phyloP scores from a whole-genome alignment of 2,797 vertebrate genomes.

The Apogon hyalosoma region DNA sequence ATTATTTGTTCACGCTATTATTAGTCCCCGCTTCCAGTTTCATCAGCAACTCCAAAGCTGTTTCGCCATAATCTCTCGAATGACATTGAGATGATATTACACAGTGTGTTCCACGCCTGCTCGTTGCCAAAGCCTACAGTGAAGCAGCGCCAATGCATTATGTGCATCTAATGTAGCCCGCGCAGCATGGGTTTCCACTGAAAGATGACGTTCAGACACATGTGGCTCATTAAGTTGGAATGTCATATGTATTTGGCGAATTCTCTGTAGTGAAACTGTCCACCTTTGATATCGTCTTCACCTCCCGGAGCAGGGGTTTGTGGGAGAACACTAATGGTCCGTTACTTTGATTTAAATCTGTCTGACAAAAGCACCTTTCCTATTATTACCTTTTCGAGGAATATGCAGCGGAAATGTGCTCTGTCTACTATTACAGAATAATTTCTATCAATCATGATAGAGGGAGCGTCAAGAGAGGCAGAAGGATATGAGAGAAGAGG shows the following conservation, averaged over 20 bases:
- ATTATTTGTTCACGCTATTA: constrained; percentile 71
- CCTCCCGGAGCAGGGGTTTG: constrained; percentile 56
- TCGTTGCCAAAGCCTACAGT: constrained; percentile 34
- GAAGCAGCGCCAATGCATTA: constrained; percentile 56
- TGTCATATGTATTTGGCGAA: constrained; percentile 69
- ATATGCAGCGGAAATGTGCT: constrained; percentile 57
- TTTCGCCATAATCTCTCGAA: constrained; percentile 67
- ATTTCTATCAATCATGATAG: constrained; percentile 67
- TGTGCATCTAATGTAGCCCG: constrained; percentile 55
- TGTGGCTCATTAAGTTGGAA: constrained; percentile 74
- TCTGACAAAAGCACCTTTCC: constrained; percentile 70
- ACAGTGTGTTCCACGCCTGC: constrained; percentile 39
- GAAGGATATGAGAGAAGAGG: constrained; percentile 16
- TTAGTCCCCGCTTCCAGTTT: constrained; percentile 66
- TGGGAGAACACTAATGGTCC: constrained; percentile 70
- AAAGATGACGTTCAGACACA: constrained; percentile 65
- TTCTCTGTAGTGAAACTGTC: constrained; percentile 67
- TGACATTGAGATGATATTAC: constrained; percentile 75
- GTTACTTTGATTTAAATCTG: constrained; percentile 77
- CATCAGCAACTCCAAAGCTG: constrained; percentile 63
- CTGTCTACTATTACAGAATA: constrained; percentile 42
- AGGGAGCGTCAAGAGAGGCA: constrained; percentile 31
- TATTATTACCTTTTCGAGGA: constrained; percentile 69
- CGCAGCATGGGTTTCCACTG: constrained; percentile 51
- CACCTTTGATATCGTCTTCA: constrained; percentile 66